phyloP scores from a whole-genome alignment of 2,113 vertebrate genomes.

The Crotalus helleri region DNA sequence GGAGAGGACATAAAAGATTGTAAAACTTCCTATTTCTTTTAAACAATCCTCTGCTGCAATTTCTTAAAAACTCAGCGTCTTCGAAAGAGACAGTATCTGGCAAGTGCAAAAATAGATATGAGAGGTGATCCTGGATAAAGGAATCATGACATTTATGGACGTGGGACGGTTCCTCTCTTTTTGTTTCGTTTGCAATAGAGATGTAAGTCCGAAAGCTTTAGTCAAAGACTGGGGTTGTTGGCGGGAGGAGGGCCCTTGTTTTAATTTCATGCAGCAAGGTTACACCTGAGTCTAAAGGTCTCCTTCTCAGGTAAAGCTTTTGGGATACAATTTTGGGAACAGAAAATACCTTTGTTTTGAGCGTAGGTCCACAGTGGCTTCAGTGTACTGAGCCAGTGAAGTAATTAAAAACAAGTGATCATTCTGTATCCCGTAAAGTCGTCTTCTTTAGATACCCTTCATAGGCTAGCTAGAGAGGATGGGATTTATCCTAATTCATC shows the following conservation, averaged over 20 bases:
- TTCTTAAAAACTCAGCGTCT: neutral
- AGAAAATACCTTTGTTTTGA: too few relatives aligned
- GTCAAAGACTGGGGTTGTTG: neutral
- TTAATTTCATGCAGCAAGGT: neutral
- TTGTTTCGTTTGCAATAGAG: neutral
- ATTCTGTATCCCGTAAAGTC: neutral
- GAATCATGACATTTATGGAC: neutral
- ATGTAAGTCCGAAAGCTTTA: neutral
- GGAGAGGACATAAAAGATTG: neutral
- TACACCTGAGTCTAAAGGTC: neutral
- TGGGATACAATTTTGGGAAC: neutral
- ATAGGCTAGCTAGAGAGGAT: neutral
- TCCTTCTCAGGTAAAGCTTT: neutral
- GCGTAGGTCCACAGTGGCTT: neutral
- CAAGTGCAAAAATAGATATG: neutral
- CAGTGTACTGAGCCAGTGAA: neutral
- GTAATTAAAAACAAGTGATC: neutral
- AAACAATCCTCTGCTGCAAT: neutral
- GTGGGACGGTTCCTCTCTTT: neutral
- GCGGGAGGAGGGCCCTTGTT: neutral
- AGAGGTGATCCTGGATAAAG: neutral
- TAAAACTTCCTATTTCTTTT: conserved; percentile 2
- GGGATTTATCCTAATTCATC: neutral
- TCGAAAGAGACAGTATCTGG: neutral
- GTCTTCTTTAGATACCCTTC: neutral